Conservation (phyloP, 1,140 invertebrate species). For the Drosophila lini region DNA sequence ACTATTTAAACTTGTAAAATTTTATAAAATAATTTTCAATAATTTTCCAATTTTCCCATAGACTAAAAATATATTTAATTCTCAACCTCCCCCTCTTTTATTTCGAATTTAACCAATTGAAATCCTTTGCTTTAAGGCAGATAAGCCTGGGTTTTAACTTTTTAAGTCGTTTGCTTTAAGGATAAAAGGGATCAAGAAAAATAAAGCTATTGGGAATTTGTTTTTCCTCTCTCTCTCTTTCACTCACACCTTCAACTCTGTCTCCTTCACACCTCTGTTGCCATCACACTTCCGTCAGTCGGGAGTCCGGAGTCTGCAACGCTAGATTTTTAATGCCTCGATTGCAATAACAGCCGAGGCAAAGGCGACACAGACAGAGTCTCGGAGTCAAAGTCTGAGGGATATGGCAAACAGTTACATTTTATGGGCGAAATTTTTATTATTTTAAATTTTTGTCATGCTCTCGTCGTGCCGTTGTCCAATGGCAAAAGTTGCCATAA, state of each 20-base stretch:
- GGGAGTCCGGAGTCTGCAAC: background rate
- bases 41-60: background rate
- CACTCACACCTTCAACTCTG: background rate
- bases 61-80: background rate
- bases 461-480: constrained; percentile 1
- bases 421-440: constrained; percentile 74
- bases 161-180: constrained; percentile 42
- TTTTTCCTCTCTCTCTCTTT: too few species aligned
- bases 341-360: constrained; percentile 45
- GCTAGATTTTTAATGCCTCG: constrained; percentile 63
- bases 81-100: too few species aligned
- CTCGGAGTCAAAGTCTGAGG: background rate
- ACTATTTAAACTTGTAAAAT: too few species aligned
- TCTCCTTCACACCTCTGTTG: background rate
- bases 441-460: constrained; percentile 66
- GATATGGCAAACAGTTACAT: constrained; percentile 41
- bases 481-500: constrained; percentile 46
- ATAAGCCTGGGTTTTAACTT: constrained; percentile 47
- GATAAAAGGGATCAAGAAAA: constrained; percentile 35
- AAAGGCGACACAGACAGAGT: background rate
- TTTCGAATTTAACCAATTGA: background rate
- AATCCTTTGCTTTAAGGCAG: background rate
- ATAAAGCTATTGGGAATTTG: constrained; percentile 55
- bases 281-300: constrained; percentile 9
- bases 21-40: too few species aligned